phyloP scores from a whole-genome alignment of 2,888 invertebrate species.

The Lycophotia porphyrea region DNA sequence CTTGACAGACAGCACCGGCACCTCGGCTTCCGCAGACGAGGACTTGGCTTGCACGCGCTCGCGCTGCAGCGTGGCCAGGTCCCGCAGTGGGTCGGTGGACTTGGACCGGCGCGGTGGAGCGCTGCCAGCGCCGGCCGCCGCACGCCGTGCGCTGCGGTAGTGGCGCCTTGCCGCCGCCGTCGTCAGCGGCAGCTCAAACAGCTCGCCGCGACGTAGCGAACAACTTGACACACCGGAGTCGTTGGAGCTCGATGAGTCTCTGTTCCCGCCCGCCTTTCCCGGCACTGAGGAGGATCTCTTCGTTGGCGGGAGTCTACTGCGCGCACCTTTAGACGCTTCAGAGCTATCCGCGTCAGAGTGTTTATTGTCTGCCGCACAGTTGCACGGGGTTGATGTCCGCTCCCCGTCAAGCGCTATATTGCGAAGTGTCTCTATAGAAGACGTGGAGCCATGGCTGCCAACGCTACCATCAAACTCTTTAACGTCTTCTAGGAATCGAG shows the following conservation, averaged over 20 bases:
- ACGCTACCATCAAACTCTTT: constrained; percentile 89
- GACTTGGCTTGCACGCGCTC: constrained; percentile 91
- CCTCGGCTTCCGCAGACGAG: constrained; percentile 94
- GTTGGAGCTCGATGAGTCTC: constrained; percentile 95
- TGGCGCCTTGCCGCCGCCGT: constrained; percentile 88
- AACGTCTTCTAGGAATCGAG: constrained; percentile 91
- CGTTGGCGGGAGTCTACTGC: constrained; percentile 65
- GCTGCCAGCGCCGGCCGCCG: constrained; percentile 90
- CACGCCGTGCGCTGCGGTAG: constrained; percentile 90
- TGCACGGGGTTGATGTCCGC: constrained; percentile 81
- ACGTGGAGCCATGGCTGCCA: constrained; percentile 83
- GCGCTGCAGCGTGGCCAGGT: constrained; percentile 91
- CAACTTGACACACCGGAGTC: constrained; percentile 95
- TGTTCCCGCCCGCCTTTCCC: constrained; percentile 92
- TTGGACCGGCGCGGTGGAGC: constrained; percentile 92
- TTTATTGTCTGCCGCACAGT: constrained; percentile 75
- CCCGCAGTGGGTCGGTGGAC: constrained; percentile 91
- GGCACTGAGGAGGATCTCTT: constrained; percentile 87
- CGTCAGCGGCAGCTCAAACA: constrained; percentile 91
- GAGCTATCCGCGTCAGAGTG: constrained; percentile 85
- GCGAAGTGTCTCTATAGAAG: constrained; percentile 87
- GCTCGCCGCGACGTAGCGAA: constrained; percentile 88
- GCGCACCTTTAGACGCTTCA: constrained; percentile 76
- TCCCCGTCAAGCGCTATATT: constrained; percentile 77
- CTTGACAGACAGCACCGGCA: constrained; percentile 92